Evolutionary conservation across 2,888 invertebrate species (phyloP).

Genomic region (Athalia rosae): DNA sequence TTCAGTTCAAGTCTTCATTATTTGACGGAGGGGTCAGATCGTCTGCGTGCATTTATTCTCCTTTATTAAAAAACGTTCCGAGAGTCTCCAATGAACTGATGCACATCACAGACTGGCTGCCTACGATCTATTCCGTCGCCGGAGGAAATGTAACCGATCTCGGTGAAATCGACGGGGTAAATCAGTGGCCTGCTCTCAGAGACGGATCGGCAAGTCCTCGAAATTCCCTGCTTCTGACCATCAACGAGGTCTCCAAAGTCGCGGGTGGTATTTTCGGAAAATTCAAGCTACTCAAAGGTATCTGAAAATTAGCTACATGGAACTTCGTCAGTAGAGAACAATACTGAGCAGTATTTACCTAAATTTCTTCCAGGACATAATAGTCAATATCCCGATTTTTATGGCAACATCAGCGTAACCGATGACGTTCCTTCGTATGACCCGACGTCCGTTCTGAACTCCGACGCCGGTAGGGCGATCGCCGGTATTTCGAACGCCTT

Average conservation of each 20-base stretch:
- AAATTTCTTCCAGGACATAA: not conserved
- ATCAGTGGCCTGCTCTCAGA: conserved; percentile 69
- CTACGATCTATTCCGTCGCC: conserved; percentile 78
- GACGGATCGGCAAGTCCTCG: conserved; percentile 72
- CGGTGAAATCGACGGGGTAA: conserved; percentile 75
- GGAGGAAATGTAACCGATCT: conserved; percentile 68
- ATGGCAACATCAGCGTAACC: conserved; percentile 58
- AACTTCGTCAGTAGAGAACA: not conserved
- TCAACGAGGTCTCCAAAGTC: conserved; percentile 77
- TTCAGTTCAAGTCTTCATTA: conserved; percentile 83
- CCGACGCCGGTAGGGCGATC: conserved; percentile 58
- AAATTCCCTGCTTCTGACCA: conserved; percentile 81
- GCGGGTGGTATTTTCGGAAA: conserved; percentile 51
- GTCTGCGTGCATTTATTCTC: conserved; percentile 85
- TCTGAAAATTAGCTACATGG: not conserved
- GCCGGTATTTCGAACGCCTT: conserved; percentile 29
- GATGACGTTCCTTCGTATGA: conserved; percentile 58
- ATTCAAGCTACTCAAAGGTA: conserved; percentile 65
- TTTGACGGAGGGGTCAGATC: conserved; percentile 92
- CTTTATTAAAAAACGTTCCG: conserved; percentile 75
- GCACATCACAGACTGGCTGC: conserved; percentile 90
- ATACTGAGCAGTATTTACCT: not conserved
- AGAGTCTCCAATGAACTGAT: conserved; percentile 80
- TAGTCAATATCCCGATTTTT: conserved; percentile 53
- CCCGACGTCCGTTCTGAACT: conserved; percentile 53